phyloP scores from a whole-genome alignment of 2,888 invertebrate genomes.

The Habrosyne pyritoides region DNA sequence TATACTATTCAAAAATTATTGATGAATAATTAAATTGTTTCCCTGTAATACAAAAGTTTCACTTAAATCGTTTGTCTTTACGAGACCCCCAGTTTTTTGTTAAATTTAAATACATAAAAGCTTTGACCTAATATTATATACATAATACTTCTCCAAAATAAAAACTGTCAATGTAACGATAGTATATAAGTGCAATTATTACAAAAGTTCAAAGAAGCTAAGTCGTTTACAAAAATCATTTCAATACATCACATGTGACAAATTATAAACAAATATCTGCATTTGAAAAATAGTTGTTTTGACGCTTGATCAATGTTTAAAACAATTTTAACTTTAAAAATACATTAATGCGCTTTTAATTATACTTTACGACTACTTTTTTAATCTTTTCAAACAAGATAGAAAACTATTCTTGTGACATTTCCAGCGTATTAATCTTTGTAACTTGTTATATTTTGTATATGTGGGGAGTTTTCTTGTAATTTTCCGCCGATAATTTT shows the following conservation, averaged over 20 bases:
- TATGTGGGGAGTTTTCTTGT: constrained; percentile 60
- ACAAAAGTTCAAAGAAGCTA: constrained; percentile 39
- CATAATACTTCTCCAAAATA: too few relatives aligned
- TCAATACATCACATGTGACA: constrained; percentile 44
- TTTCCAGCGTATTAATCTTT: constrained; percentile 34
- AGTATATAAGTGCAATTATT: background rate
- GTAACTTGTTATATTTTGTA: constrained; percentile 41
- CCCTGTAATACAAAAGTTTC: too few relatives aligned
- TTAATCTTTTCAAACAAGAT: background rate
- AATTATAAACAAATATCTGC: constrained; percentile 40
- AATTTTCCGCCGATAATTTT: constrained; percentile 65
- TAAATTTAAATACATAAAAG: too few relatives aligned
- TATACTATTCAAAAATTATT: too few relatives aligned
- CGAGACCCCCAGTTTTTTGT: too few relatives aligned
- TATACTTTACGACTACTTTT: constrained; percentile 10
- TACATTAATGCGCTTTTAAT: constrained; percentile 11
- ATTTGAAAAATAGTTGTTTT: constrained; percentile 46
- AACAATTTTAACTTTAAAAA: constrained; percentile 39
- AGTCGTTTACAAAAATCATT: constrained; percentile 35
- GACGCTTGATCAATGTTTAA: constrained; percentile 47
- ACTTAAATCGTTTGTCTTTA: too few relatives aligned
- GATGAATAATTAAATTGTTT: too few relatives aligned
- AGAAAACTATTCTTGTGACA: constrained; percentile 20
- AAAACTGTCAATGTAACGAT: background rate
- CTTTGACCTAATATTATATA: too few relatives aligned